These are phyloP conservation scores for Anaspis maculata DNA, from an alignment of 2,888 invertebrate genomes.

Conservation along the genomic window DNA sequence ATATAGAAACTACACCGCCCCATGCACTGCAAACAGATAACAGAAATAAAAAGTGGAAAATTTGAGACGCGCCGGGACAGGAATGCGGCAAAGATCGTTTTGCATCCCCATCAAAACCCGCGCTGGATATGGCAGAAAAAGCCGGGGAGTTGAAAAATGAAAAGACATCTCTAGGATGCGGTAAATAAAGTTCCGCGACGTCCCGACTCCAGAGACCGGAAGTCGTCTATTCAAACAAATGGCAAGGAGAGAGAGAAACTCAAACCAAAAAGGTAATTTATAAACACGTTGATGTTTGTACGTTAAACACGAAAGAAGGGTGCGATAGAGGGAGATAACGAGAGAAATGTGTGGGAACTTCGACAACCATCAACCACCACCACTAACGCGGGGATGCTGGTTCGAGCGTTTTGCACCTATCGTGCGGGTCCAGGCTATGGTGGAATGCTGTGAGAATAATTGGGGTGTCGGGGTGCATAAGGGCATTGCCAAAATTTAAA, in stretches of 20 bases:
- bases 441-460: too few relatives aligned
- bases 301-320: constrained; percentile 5
- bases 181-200: constrained; percentile 41
- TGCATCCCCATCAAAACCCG: background rate
- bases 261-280: constrained; percentile 14
- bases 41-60: too few relatives aligned
- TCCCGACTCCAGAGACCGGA: constrained; percentile 37
- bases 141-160: constrained; percentile 23
- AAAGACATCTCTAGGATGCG: constrained; percentile 31
- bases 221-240: constrained; percentile 39
- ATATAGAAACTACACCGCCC: too few relatives aligned
- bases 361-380: too few relatives aligned
- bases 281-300: constrained; percentile 12
- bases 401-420: too few relatives aligned
- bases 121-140: constrained; percentile 3
- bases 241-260: constrained; percentile 18
- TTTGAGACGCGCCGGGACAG: too few relatives aligned
- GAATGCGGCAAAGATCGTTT: background rate
- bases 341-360: too few relatives aligned
- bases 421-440: too few relatives aligned
- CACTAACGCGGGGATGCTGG: too few relatives aligned
- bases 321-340: constrained; percentile 4
- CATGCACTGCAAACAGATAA: too few relatives aligned
- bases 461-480: too few relatives aligned
- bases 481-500: too few relatives aligned